Base-by-base conservation (phyloP, 2,888 invertebrate species). In the Torymus tubicola region DNA sequence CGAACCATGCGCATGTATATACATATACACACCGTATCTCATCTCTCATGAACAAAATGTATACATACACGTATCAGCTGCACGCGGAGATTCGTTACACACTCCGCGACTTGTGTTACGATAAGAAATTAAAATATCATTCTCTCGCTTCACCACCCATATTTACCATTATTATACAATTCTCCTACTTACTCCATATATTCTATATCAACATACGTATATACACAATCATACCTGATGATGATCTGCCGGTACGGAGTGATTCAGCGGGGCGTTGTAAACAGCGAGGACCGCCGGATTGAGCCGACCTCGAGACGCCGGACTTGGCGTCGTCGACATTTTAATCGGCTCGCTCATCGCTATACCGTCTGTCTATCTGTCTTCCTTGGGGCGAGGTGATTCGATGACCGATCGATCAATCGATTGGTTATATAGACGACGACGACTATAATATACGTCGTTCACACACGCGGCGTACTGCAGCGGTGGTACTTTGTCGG, bases 221-320 rank as follows among this genome's bases (percentile, higher is more conserved):
- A n/a, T 50, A 42, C 42, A 42, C 42, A 42, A 42, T 61, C 24
- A 52, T 78, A 81, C 81, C 82, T 82, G 42, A 8, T 42, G 79
- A 69, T 76, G 57, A 5, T 82, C 81, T 78, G 78, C 84, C 42
- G 42, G 61, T 31, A 87, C 86, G 57, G 84, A 74, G 68, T 83
- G 84, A 81, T 80, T 82, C 78, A 81, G 83, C 67, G 81, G 84
- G 73, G 70, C 71, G 83, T 86, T 85, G 82, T 87, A 86, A 77
- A 83, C 86, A 81, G 89, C 89, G 74, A 89, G 85, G 55, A 89
- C 83, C 61, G 86, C 84, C 65, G 89, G 87, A 80, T 86, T 85
- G 63, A 89, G 84, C 8, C 89, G 87, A 50, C 88, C 87, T 83
- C 88, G 86, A 60, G 86, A 80, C 65, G 84, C 80, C 50, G 83